A percentile compares a stretch with the other conserved stretches of the same genome.
These are phyloP conservation scores for Melanostoma mellinum DNA, from an alignment of 2,888 invertebrate species.

Conservation along the genomic window DNA sequence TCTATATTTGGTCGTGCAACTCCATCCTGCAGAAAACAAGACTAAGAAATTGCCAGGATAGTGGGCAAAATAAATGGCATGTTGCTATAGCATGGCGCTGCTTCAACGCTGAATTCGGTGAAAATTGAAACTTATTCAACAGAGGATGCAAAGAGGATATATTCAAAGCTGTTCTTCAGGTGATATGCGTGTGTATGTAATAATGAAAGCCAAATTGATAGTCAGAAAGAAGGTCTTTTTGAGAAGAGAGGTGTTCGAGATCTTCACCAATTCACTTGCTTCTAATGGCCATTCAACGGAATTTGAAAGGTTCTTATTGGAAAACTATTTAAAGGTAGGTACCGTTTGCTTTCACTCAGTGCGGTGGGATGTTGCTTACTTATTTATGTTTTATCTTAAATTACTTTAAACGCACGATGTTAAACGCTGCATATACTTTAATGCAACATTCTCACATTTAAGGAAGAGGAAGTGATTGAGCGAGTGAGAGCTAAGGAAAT, in stretches of 20 bases:
- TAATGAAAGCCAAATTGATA: constrained; percentile 32
- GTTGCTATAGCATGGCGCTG: constrained; percentile 2
- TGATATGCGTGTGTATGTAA: neutral
- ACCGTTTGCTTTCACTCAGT: no score
- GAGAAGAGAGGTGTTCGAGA: constrained; percentile 29
- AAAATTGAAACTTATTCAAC: constrained; percentile 7
- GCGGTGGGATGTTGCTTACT: no score
- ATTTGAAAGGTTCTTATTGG: constrained; percentile 4
- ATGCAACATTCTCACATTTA: no score
- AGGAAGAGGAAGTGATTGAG: no score
- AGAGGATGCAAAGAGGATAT: constrained; percentile 17
- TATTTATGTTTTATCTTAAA: no score
- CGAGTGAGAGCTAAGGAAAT: no score
- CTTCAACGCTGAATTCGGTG: constrained; percentile 18
- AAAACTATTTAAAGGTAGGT: no score
- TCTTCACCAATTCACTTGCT: constrained; percentile 29
- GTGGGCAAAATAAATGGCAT: constrained; percentile 38
- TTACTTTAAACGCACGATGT: no score
- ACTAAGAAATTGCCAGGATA: constrained; percentile 57
- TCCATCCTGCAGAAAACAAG: constrained; percentile 33
- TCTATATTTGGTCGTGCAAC: constrained; percentile 1
- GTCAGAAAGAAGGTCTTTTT: constrained; percentile 1
- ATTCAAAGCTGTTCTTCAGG: constrained; percentile 21
- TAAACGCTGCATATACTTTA: no score
- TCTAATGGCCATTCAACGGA: constrained; percentile 47